Evolutionary conservation across 92 coral and sea anemone species (phyloP), one percentile per base, ranked within the genome.

Genomic region (Porites lobata): DNA sequence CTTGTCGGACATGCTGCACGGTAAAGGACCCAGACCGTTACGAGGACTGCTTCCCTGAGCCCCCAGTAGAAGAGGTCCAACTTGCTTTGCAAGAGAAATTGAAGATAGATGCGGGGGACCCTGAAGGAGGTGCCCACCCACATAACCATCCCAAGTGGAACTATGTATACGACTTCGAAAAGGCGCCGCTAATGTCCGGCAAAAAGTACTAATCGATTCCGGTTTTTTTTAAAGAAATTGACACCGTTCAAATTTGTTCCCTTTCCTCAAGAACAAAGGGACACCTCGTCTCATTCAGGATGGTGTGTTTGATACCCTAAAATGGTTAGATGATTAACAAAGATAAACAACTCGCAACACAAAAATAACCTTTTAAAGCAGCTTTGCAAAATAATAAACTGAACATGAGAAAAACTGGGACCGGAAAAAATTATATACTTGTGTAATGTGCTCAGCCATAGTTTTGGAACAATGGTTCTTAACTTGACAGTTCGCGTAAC

Each of bases 1-100:
- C 92, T n/a, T 96, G 94, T 21, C 90, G 92, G 76, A 90, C 86
- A 81, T 97, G 99, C 67, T 97, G 99, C 72, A 76, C 61, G 8
- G 87, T 97, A 56, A 94, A 86, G 52, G 94, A 97, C 75, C 99
- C 99, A 7, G 99, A 94, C 19, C 94, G 90, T n/a, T 97, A 95
- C 83, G 98, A 95, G 43, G 96, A 93, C 72, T 95, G 98, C 88
- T 95, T 81, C 75, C 96, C 96, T 9, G 98, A 93, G 80, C 98
- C 98, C 53, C 91, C 94, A 62, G 96, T 82, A 62, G 96, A 95
- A 86, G 94, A 91, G 85, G 93, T 95, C 1, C 94, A 91, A 65
- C 80, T 95, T 18, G 87, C 93, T 29, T 73, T 95, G 93, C 85
- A 90, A 86, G 93, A 95, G 58, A 95, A 95, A 89, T 78, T 95